Base-by-base conservation (phyloP, 2,888 invertebrate species). In the Caradrina kadenii region DNA sequence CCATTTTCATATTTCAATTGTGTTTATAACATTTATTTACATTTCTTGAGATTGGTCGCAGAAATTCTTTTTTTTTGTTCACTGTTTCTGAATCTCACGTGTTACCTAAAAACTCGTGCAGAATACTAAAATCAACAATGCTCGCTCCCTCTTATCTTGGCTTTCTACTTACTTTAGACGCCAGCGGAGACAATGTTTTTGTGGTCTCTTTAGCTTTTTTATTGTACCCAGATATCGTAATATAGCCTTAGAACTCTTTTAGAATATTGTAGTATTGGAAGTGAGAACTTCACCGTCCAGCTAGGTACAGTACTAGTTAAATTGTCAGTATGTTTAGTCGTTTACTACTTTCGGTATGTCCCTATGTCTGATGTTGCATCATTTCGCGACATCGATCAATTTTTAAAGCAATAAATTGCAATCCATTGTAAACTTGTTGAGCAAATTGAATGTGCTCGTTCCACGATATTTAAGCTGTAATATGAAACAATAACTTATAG, bases 111-210 rank as follows among this genome's bases (percentile, higher is more conserved):
- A 76, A 58, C 82, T 71, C 73, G 78, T 59, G 73, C 54, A 63
- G 83, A 82, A 83, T 84, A 84, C 82, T 83, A 80, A 84, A 73
- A 82, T 82, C 82, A 82, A 80, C 76, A 80, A 71, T 58, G 72
- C 72, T 73, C 65, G 70, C 59, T 77, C 68, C 49, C 59, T 69
- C 84, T 80, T 84, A 84, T 83, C 84, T 82, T 65, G 53, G 63
- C 59, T 82, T 59, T 72, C 73, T 71, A 77, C 84, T 77, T 75
- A 82, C 71, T 82, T 75, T 59, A 80, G 68, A 69, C 42, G 69
- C 63, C 65, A 64, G 69, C 7, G 63, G 84, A 77, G 84, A 83
- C 79, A 80, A 81, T 84, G 77, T 79, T 75, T 83, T 73, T 79
- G 76, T 75, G 79, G 79, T 69, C 71, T 76, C 63, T 76, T 79